Evolutionary conservation across 2,113 vertebrate species (phyloP).

Genomic region (Etia nguti): DNA sequence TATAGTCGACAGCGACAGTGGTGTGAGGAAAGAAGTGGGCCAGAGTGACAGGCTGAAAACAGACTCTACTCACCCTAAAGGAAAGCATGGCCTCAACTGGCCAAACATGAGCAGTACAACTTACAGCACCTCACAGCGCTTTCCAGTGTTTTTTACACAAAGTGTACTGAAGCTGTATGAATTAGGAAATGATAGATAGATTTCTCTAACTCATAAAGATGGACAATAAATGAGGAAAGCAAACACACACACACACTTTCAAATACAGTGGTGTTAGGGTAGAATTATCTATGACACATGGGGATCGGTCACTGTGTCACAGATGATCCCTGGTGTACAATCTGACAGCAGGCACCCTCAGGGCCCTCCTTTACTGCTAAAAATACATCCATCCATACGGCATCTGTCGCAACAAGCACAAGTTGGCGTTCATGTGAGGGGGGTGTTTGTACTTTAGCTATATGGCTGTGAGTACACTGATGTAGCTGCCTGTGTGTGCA

Average conservation of each 20-base stretch:
- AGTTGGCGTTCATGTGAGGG: background rate
- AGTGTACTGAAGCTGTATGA: background rate
- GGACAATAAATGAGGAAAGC: background rate
- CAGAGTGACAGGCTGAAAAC: background rate
- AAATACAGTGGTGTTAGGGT: background rate
- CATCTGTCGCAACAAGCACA: conserved; percentile 67
- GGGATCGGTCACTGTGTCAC: conserved; percentile 64
- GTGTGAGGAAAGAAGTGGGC: background rate
- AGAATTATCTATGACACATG: conserved; percentile 35
- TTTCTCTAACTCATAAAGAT: accelerated
- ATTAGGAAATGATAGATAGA: background rate
- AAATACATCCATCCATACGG: conserved; percentile 64
- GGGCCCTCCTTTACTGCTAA: conserved; percentile 60
- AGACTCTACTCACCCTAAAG: conserved; percentile 56
- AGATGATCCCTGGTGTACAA: conserved; percentile 70
- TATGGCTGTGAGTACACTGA: background rate
- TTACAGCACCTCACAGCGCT: background rate
- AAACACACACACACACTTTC: background rate
- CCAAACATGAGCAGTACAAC: conserved; percentile 72
- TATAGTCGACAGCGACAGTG: background rate
- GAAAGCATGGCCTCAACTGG: conserved; percentile 82
- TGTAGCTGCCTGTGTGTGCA: background rate
- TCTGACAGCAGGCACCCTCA: conserved; percentile 67
- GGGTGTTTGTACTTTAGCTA: background rate
- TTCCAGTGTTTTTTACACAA: background rate